Conservation (phyloP, 2,888 invertebrate species). For the Epistrophe eligans region DNA sequence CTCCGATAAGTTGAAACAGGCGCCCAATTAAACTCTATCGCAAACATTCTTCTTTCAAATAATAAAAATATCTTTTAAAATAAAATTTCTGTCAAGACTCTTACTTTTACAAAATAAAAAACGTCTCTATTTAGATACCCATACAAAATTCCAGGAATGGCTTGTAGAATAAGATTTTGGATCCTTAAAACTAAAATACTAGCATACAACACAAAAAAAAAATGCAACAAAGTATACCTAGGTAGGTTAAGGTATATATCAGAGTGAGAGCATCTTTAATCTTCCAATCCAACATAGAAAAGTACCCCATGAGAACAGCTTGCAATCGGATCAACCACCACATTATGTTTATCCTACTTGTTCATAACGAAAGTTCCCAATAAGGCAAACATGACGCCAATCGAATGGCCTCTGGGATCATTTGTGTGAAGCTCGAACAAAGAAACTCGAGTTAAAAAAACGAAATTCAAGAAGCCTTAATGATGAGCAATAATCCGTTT, state of each 20-base stretch:
- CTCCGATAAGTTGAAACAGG: neutral
- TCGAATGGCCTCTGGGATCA: slow-evolving; percentile 42
- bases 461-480: slow-evolving; percentile 48
- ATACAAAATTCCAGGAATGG: neutral
- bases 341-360: slow-evolving; percentile 7
- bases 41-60: neutral
- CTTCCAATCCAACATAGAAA: neutral
- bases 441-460: slow-evolving; percentile 4
- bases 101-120: neutral
- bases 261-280: slow-evolving; percentile 12
- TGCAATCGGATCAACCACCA: slow-evolving; percentile 20
- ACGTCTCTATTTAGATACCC: neutral
- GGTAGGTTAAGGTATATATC: neutral
- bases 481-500: slow-evolving; percentile 65
- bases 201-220: neutral
- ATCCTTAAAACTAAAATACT: neutral
- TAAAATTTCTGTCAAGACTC: neutral
- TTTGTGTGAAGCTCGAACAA: slow-evolving; percentile 42
- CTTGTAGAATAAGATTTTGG: neutral
- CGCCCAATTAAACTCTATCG: too few species aligned
- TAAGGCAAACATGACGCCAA: slow-evolving; percentile 48
- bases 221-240: neutral
- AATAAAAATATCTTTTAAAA: neutral
- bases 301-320: slow-evolving; percentile 19
- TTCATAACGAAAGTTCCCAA: slow-evolving; percentile 39